Evolutionary conservation across 2,113 vertebrate genomes (phyloP).

Genomic region (Paramormyrops kingsleyae): DNA sequence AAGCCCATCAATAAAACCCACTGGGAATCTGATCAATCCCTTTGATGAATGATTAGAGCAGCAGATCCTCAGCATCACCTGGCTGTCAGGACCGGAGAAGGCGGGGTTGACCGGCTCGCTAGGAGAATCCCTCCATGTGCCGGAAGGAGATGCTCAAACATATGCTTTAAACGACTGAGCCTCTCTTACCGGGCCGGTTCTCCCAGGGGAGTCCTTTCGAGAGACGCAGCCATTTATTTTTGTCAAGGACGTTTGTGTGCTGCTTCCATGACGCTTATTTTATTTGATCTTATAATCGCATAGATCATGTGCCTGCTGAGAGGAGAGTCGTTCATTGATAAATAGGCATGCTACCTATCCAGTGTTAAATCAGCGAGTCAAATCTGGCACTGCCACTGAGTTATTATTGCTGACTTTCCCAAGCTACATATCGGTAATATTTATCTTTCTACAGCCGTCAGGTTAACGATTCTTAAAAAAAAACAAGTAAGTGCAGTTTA

Average conservation of each 20-base stretch:
- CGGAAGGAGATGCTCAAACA: neutral
- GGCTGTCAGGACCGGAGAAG: constrained; percentile 54
- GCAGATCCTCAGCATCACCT: constrained; percentile 86
- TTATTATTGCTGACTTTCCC: constrained; percentile 62
- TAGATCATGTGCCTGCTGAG: constrained; percentile 27
- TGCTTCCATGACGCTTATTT: neutral
- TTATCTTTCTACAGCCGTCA: constrained; percentile 36
- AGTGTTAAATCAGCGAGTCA: constrained; percentile 48
- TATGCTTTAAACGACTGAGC: neutral
- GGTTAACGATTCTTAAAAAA: constrained; percentile 45
- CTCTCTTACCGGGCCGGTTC: neutral
- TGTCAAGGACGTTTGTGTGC: constrained; percentile 8
- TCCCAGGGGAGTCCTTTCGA: constrained; percentile 7
- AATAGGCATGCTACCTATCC: constrained; percentile 1
- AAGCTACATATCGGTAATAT: constrained; percentile 29
- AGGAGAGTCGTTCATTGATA: constrained; percentile 46
- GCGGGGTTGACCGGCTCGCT: neutral
- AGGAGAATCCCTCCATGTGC: neutral
- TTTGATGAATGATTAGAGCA: constrained; percentile 82
- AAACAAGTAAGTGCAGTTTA: constrained; percentile 36
- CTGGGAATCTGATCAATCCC: constrained; percentile 74
- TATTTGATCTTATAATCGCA: constrained; percentile 26
- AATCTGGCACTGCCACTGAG: constrained; percentile 40
- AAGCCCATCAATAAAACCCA: constrained; percentile 86
- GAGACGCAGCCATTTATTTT: constrained; percentile 15